A percentile compares a stretch with the other conserved stretches of the same genome.
Conservation (phyloP, 2,113 vertebrate genomes). For the Eublepharis macularius region DNA sequence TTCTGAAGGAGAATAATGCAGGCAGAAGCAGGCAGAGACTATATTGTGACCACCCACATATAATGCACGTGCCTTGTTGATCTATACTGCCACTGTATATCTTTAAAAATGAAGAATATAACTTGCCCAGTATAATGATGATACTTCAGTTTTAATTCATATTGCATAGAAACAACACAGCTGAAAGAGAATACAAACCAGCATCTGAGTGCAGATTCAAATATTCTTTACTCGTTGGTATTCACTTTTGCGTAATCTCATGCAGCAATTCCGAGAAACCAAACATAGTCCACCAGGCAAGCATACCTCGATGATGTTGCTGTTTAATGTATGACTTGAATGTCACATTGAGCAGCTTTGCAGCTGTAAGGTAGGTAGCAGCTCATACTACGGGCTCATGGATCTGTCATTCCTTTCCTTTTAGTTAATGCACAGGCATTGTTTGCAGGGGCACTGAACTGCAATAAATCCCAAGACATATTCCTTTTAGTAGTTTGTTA, state of each 20-base stretch:
- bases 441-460: no score
- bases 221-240: neutral
- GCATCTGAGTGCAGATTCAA: neutral
- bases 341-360: no score
- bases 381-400: no score
- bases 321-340: no score
- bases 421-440: no score
- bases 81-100: neutral
- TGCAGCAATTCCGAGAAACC: neutral
- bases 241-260: neutral
- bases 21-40: neutral
- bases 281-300: no score
- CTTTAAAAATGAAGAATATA: neutral
- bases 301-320: no score
- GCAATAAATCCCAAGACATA: no score
- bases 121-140: constrained; percentile 2
- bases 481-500: no score
- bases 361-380: no score
- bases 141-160: neutral
- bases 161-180: neutral
- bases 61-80: fast-evolving
- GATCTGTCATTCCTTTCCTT: no score
- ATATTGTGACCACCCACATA: constrained; percentile 13
- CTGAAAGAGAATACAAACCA: neutral
- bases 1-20: constrained; percentile 28